Evolutionary conservation across 2,797 vertebrate species (phyloP).

Genomic region (Macroramphosus scolopax): DNA sequence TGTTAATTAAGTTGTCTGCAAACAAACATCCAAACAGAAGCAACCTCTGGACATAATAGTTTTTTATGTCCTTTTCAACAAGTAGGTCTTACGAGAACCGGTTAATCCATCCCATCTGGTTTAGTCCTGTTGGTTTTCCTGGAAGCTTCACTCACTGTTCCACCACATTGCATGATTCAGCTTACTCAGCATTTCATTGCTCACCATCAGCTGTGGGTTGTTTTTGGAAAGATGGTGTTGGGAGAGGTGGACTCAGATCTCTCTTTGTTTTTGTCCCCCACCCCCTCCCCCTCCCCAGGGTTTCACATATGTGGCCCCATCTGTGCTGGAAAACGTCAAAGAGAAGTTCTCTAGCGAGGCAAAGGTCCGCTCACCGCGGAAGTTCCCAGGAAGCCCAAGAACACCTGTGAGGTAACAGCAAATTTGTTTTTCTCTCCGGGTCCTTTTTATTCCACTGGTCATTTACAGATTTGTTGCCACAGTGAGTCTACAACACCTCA

Average conservation of each 20-base stretch:
- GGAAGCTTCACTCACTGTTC: slow-evolving; percentile 64
- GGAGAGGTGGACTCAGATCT: slow-evolving; percentile 44
- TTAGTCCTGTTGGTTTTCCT: slow-evolving; percentile 58
- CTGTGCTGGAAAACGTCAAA: slow-evolving; percentile 98
- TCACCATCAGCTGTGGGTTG: slow-evolving; percentile 67
- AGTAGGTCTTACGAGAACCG: slow-evolving; percentile 64
- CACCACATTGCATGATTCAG: slow-evolving; percentile 66
- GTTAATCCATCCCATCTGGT: slow-evolving; percentile 75
- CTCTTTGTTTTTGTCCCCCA: slow-evolving; percentile 26
- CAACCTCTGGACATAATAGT: too few relatives aligned
- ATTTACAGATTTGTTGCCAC: too few relatives aligned
- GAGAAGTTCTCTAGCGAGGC: slow-evolving; percentile 98
- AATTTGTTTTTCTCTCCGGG: slow-evolving; percentile 31
- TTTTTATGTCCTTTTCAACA: slow-evolving; percentile 26
- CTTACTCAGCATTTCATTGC: slow-evolving; percentile 64
- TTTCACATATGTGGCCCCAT: slow-evolving; percentile 98
- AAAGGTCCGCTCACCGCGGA: slow-evolving; percentile 96
- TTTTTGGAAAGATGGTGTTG: slow-evolving; percentile 58
- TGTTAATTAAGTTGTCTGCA: too few relatives aligned
- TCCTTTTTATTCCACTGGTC: slow-evolving; percentile 8
- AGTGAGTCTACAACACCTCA: too few relatives aligned
- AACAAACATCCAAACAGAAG: slow-evolving; percentile 17
- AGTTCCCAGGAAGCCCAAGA: slow-evolving; percentile 94
- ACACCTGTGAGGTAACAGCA: slow-evolving; percentile 91
- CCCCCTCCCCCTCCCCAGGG: too few relatives aligned